A percentile compares a stretch with the other conserved stretches of the same genome.
Evolutionary conservation across 2,113 vertebrate genomes (phyloP).

Genomic region (Enhydra lutris): DNA sequence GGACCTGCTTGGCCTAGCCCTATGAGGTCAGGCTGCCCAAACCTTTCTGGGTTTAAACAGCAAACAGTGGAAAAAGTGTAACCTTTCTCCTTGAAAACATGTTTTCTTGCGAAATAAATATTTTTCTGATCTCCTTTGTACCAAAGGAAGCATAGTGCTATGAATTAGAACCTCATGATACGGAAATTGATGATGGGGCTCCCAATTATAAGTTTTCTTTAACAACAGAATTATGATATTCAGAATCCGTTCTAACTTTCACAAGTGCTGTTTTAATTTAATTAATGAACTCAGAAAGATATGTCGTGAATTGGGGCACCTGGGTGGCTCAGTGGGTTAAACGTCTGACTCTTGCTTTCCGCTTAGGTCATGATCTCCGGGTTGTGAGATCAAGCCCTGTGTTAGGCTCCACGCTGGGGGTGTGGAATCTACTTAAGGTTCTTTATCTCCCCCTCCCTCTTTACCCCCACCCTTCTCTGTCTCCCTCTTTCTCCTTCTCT

Average conservation of each 20-base stretch:
- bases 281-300: background rate
- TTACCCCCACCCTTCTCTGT: background rate
- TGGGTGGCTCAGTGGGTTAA: background rate
- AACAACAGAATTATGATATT: background rate
- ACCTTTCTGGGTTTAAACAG: accelerated
- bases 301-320: background rate
- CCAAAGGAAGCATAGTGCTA: background rate
- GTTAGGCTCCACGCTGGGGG: background rate
- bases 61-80: background rate
- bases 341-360: background rate
- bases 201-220: background rate
- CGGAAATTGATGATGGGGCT: background rate
- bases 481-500: background rate
- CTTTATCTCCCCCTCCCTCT: background rate
- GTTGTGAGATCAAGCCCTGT: background rate
- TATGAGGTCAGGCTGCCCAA: no score
- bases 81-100: background rate
- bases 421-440: background rate
- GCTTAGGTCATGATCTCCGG: background rate
- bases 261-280: background rate
- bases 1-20: background rate
- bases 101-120: background rate
- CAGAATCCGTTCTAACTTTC: background rate
- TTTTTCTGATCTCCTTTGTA: background rate
- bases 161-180: background rate